Percentiles rank a stretch among this genome's conserved stretches.
phyloP scores from a whole-genome alignment of 2,888 invertebrate genomes.

The Fragum fragum region DNA sequence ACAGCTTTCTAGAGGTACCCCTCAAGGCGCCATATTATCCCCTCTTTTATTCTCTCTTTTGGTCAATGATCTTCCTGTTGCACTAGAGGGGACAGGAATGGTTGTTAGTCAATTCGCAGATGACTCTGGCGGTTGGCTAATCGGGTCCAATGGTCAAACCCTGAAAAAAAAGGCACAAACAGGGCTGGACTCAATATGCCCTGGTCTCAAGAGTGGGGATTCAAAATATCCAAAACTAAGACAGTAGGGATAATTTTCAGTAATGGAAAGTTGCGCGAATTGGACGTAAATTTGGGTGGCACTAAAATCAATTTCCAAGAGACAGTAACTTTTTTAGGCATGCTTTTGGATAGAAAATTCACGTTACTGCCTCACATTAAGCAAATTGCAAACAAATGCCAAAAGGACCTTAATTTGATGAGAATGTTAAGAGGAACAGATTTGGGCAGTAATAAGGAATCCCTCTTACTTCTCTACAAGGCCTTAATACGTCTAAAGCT shows the following conservation, averaged over 20 bases:
- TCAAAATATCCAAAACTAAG: constrained; percentile 37
- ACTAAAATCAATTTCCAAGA: constrained; percentile 4
- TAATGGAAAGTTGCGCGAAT: neutral
- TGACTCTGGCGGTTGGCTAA: constrained; percentile 44
- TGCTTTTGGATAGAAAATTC: constrained; percentile 9
- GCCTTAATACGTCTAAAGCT: constrained; percentile 26
- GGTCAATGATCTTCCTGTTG: constrained; percentile 36
- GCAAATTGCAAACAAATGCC: neutral
- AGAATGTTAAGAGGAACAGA: constrained; percentile 32
- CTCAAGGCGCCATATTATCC: constrained; percentile 35
- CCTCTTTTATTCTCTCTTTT: constrained; percentile 35
- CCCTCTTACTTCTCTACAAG: constrained; percentile 27
- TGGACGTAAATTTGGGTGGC: constrained; percentile 22
- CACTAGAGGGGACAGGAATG: constrained; percentile 22
- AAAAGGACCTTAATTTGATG: constrained; percentile 26
- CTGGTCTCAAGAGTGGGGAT: constrained; percentile 39
- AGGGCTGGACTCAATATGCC: constrained; percentile 29
- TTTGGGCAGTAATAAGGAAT: constrained; percentile 17
- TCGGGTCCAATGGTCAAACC: constrained; percentile 22
- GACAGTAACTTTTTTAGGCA: constrained; percentile 23
- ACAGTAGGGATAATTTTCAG: constrained; percentile 28
- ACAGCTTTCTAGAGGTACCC: constrained; percentile 9
- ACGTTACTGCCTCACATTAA: neutral
- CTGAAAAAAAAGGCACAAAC: constrained; percentile 30
- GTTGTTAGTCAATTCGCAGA: constrained; percentile 38